Percentiles rank a stretch among this genome's conserved stretches.
These are phyloP conservation scores for Syncerus caffer DNA, from an alignment of 2,797 vertebrate species.

Conservation along the genomic window DNA sequence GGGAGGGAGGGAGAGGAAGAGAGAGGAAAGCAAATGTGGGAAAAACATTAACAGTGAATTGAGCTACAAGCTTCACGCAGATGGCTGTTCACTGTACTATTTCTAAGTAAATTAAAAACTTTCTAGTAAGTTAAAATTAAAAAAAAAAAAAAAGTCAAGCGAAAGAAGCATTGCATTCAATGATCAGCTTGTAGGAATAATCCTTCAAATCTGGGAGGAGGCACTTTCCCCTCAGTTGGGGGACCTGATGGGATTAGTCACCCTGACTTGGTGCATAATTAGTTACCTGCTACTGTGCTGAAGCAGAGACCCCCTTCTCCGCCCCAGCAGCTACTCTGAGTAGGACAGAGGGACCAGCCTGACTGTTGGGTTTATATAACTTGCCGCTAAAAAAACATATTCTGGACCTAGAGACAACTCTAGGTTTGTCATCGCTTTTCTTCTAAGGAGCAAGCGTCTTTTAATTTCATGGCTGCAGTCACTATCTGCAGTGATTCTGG, in stretches of 20 bases:
- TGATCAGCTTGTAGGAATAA: background rate
- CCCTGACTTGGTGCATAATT: fast-evolving
- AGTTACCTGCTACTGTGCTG: fast-evolving
- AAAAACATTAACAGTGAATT: fast-evolving
- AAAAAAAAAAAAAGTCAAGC: background rate
- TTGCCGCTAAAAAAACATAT: background rate
- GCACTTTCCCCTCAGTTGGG: background rate
- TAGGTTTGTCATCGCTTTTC: background rate
- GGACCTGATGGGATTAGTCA: background rate
- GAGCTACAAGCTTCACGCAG: no score
- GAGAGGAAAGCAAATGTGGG: background rate
- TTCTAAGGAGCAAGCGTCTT: background rate
- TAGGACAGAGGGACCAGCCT: background rate
- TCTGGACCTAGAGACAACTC: background rate
- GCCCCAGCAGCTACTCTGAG: fast-evolving
- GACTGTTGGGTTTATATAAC: no score
- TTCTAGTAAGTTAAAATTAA: background rate
- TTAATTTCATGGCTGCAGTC: background rate
- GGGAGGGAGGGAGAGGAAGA: background rate
- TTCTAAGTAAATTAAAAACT: background rate
- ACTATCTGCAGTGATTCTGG: background rate
- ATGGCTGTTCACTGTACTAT: background rate
- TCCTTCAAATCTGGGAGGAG: background rate
- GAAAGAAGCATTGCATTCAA: background rate
- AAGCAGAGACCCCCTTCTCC: background rate